phyloP scores from a whole-genome alignment of 1,140 invertebrate genomes.

The Octopus bimaculoides region DNA sequence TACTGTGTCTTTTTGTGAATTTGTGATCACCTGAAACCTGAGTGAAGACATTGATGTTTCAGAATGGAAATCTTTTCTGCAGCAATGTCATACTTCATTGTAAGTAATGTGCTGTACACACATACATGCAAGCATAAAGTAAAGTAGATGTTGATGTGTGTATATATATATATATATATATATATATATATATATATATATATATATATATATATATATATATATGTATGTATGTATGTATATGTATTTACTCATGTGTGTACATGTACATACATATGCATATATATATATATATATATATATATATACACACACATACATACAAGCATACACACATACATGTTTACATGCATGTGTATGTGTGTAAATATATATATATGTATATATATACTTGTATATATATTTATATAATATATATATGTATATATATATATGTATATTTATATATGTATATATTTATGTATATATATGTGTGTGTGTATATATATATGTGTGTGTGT shows the following conservation, averaged over 20 bases:
- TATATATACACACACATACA: background rate
- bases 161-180: background rate
- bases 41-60: no score
- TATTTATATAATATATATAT: background rate
- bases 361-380: background rate
- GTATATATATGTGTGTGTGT: background rate
- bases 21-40: no score
- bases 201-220: background rate
- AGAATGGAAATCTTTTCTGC: no score
- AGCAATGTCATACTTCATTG: no score
- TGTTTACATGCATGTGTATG: background rate
- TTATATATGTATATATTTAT: background rate
- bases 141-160: background rate
- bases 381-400: background rate
- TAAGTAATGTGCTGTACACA: background rate
- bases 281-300: background rate
- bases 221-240: background rate
- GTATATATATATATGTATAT: background rate
- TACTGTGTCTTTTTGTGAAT: no score
- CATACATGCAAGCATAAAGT: background rate
- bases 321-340: background rate
- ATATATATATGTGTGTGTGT: background rate
- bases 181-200: background rate
- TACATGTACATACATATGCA: background rate
- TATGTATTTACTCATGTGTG: background rate